Evolutionary conservation across 2,888 invertebrate species (phyloP).

Genomic region (Aspidiotus rigidus): DNA sequence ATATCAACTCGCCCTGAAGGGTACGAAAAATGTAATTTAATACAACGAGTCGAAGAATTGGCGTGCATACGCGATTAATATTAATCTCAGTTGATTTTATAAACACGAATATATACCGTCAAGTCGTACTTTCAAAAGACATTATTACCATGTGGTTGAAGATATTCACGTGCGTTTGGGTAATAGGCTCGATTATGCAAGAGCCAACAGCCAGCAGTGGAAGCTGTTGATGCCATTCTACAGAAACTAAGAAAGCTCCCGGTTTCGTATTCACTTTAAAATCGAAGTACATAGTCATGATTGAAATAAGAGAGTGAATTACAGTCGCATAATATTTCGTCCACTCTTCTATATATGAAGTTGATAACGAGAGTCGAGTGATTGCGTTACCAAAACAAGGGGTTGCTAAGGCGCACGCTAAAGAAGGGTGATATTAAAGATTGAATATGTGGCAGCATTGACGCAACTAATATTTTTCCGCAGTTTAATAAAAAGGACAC

Average conservation of each 20-base stretch:
- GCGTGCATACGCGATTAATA: constrained; percentile 1
- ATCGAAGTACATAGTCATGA: constrained; percentile 76
- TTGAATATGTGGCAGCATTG: too few species aligned
- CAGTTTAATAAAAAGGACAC: too few species aligned
- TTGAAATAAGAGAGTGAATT: too few species aligned
- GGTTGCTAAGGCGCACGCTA: background rate
- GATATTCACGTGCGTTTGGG: constrained; percentile 65
- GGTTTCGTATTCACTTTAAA: constrained; percentile 66
- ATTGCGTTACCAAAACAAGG: background rate
- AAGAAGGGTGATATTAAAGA: too few species aligned
- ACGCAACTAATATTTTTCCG: too few species aligned
- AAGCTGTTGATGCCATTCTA: constrained; percentile 72
- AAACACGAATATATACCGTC: background rate
- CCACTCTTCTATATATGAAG: too few species aligned
- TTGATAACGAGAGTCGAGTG: background rate
- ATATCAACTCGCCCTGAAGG: constrained; percentile 61
- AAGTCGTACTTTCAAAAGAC: constrained; percentile 35
- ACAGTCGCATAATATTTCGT: too few species aligned
- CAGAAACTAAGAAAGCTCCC: constrained; percentile 48
- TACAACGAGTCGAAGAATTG: too few species aligned
- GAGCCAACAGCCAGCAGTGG: constrained; percentile 77
- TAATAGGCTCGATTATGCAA: constrained; percentile 60
- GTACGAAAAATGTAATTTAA: constrained; percentile 8
- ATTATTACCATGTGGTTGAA: constrained; percentile 70
- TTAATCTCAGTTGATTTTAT: constrained; percentile 5